phyloP scores from a whole-genome alignment of 2,797 vertebrate genomes.

The Limnodromus scolopaceus region DNA sequence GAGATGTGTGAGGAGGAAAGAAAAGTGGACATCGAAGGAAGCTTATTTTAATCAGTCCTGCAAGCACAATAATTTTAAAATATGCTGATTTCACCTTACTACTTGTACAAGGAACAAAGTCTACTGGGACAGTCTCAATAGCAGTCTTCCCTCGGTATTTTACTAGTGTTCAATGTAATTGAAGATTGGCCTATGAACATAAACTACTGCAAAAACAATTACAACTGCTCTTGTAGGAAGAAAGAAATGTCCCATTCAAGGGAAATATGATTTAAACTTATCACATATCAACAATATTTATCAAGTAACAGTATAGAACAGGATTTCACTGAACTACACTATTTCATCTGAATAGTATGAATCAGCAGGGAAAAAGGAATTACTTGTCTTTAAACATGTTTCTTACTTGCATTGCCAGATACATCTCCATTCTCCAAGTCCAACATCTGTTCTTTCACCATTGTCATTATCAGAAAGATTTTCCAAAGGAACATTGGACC shows the following conservation, averaged over 20 bases:
- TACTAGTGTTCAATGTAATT: neutral
- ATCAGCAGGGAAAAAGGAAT: neutral
- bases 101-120: neutral
- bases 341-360: neutral
- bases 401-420: conserved; percentile 97
- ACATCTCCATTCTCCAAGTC: conserved; percentile 85
- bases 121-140: neutral
- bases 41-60: neutral
- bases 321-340: neutral
- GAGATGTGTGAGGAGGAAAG: neutral
- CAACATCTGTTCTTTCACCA: conserved; percentile 63
- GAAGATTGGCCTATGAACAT: neutral
- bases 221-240: neutral
- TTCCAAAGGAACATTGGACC: conserved; percentile 81
- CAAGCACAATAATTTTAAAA: neutral
- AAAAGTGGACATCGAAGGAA: neutral
- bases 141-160: neutral
- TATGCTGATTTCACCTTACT: neutral
- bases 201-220: neutral
- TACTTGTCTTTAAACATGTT: neutral
- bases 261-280: neutral
- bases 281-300: neutral
- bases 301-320: neutral
- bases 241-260: neutral
- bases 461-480: conserved; percentile 70